Percentiles rank a stretch among this genome's conserved stretches.
Conservation (phyloP, 1,140 invertebrate species). For the Venturia canescens region DNA sequence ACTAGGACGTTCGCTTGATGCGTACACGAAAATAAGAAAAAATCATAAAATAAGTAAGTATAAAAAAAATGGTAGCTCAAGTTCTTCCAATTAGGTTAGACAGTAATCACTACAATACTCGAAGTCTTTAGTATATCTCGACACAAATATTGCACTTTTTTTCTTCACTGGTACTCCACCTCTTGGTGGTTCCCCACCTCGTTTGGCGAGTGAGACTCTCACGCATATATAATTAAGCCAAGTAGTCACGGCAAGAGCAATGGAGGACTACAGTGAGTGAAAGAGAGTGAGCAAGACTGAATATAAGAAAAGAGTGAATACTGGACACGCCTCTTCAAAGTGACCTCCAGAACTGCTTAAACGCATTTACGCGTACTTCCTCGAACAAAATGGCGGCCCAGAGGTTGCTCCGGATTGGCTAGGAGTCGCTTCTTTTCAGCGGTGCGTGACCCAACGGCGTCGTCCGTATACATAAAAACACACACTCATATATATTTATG, state of each 20-base stretch:
- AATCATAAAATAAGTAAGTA: neutral
- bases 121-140: neutral
- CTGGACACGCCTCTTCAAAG: slow-evolving; percentile 34
- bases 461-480: neutral
- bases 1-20: neutral
- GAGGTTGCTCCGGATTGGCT: slow-evolving; percentile 33
- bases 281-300: no score
- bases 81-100: neutral
- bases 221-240: slow-evolving; percentile 40
- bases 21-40: neutral
- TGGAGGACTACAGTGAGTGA: neutral
- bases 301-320: neutral
- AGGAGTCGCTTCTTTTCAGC: slow-evolving; percentile 32
- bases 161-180: neutral
- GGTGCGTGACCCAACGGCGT: slow-evolving; percentile 36
- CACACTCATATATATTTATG: neutral
- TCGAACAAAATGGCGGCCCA: slow-evolving; percentile 30
- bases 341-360: slow-evolving; percentile 32
- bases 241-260: slow-evolving; percentile 6
- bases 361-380: slow-evolving; percentile 35
- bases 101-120: neutral
- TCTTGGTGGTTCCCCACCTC: slow-evolving; percentile 12
- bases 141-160: slow-evolving; percentile 3
- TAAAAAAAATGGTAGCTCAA: neutral
- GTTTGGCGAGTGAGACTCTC: slow-evolving; percentile 34